Evolutionary conservation across 92 coral and sea anemone species (phyloP).

Genomic region (Actinernus sp.): DNA sequence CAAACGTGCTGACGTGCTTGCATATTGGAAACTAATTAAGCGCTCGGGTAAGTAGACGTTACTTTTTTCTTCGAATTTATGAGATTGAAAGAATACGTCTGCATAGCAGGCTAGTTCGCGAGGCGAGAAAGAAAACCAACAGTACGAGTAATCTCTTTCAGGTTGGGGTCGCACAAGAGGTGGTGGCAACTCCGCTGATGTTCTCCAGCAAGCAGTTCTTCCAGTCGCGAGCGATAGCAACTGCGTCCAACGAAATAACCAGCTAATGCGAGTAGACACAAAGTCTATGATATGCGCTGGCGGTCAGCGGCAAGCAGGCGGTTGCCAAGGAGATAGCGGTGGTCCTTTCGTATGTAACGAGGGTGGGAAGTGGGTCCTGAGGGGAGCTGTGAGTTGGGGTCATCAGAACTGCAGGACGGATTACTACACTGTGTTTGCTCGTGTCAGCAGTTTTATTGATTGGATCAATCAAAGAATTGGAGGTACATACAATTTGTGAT

Average conservation of each 20-base stretch:
- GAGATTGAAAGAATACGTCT: too few relatives aligned
- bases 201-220: constrained; percentile 53
- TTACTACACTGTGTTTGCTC: constrained; percentile 84
- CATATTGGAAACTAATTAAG: too few relatives aligned
- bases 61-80: too few relatives aligned
- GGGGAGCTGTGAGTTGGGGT: constrained; percentile 96
- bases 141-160: too few relatives aligned
- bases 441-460: constrained; percentile 69
- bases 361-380: constrained; percentile 76
- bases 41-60: too few relatives aligned
- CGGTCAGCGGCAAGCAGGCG: constrained; percentile 32
- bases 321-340: constrained; percentile 92
- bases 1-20: too few relatives aligned
- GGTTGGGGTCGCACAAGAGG: constrained; percentile 57
- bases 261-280: constrained; percentile 20
- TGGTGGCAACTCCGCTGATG: constrained; percentile 30
- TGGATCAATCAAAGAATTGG: constrained; percentile 74
- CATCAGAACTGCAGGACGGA: constrained; percentile 63
- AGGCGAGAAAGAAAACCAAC: too few relatives aligned
- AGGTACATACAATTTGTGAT: too few relatives aligned
- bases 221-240: constrained; percentile 19
- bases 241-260: constrained; percentile 3
- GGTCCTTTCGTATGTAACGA: constrained; percentile 94
- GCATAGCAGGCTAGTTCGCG: too few relatives aligned
- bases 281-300: constrained; percentile 55